Evolutionary conservation across 2,113 vertebrate genomes (phyloP), one percentile per base, ranked within the genome.

Genomic region (Ranitomeya variabilis): DNA sequence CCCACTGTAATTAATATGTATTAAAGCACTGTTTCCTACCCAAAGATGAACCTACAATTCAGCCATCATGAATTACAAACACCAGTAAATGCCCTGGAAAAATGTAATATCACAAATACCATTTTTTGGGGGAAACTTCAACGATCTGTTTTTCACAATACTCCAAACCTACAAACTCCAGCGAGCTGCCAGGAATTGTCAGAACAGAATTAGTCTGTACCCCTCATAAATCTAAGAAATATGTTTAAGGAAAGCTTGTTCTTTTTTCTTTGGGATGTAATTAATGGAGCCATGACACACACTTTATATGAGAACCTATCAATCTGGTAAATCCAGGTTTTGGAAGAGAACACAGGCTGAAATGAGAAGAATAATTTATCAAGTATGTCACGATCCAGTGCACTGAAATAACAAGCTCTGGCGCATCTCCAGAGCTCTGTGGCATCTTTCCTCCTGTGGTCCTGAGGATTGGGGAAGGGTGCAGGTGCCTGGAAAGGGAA

Each of bases 341-440:
- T 84, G 82, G 82, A 71, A 81, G 45, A 71, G 11, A 55, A 84
- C 64, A 31, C 66, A 19, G 31, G 52, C 59, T 80, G 23, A 79
- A 87, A 87, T 80, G 76, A 80, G 67, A 78, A 80, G 60, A 87
- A 87, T 87, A 80, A 87, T 87, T 87, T 71, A 87, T 86, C 73
- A 86, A 66, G 52, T 71, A 64, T n/a, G 76, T 79, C 86, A 87
- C 64, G 86, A 80, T 87, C 78, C 62, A 87, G 77, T 80, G 86
- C 86, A 78, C 78, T 71, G 78, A 80, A 87, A 80, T 87, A 87
- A 87, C 86, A 54, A 87, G 86, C 86, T 87, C 78, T 87, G 86
- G 86, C 86, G 13, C 4, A 5, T 13, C 0, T 87, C 86, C 86
- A 54, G 45, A 59, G 13, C 86, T 67, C 52, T 80, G 80, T 87